A percentile compares a stretch with the other conserved stretches of the same genome.
Conservation (phyloP, 2,888 invertebrate species). For the Cremastinae sp. region DNA sequence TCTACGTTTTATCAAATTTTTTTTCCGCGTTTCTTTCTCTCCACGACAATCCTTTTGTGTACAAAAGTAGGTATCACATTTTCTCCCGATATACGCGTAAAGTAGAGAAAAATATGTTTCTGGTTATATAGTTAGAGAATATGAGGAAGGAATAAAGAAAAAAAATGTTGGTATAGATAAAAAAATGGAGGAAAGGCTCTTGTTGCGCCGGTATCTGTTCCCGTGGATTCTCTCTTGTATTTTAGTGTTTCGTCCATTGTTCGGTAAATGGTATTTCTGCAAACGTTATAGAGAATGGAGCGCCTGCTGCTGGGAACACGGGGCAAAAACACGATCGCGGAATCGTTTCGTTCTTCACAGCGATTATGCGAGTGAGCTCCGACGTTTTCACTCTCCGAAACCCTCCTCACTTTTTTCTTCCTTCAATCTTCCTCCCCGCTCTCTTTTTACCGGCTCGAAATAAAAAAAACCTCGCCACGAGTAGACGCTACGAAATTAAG, state of each 20-base stretch:
- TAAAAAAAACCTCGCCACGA: slow-evolving; percentile 37
- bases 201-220: slow-evolving; percentile 37
- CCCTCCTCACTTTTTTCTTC: not conserved
- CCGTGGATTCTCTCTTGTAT: slow-evolving; percentile 37
- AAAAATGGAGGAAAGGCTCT: slow-evolving; percentile 32
- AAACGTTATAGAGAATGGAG: slow-evolving; percentile 48
- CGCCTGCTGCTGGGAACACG: slow-evolving; percentile 52
- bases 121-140: not conserved
- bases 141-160: not conserved
- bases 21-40: too few species aligned
- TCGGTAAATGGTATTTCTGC: slow-evolving; percentile 58
- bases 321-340: slow-evolving; percentile 53
- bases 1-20: too few species aligned
- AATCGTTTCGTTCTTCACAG: slow-evolving; percentile 51
- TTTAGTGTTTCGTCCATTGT: slow-evolving; percentile 57
- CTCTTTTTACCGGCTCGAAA: slow-evolving; percentile 6
- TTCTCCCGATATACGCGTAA: too few species aligned
- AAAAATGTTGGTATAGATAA: not conserved
- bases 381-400: slow-evolving; percentile 20
- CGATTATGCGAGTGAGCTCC: slow-evolving; percentile 52
- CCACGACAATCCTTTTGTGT: too few species aligned
- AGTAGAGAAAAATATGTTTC: too few species aligned
- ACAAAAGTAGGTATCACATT: too few species aligned
- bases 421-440: not conserved
- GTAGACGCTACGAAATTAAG: slow-evolving; percentile 57